Evolutionary conservation across 2,888 invertebrate genomes (phyloP), one percentile per base, ranked within the genome.

Genomic region (Diadegma fenestrale): DNA sequence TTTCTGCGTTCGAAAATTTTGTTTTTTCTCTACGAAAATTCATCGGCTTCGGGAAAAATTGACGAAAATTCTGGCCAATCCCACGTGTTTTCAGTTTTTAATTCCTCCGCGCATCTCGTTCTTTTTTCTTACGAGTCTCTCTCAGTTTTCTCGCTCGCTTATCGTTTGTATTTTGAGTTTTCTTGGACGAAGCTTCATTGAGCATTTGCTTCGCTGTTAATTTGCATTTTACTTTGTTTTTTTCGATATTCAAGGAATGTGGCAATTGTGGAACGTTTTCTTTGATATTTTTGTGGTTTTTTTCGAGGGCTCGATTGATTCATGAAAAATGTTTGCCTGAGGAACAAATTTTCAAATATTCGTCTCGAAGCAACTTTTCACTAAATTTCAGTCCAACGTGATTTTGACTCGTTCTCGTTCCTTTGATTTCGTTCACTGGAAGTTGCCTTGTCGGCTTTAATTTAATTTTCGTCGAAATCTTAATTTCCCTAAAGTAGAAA

Each of bases 201-300:
- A 84, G 76, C 80, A 80, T 76, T 61, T 76, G 76, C 84, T 76
- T 84, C 76, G 64, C 76, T 71, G 45, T 64, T 58, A 71, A 84
- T 54, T 73, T 19, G 26, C 6, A 54, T 43, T 66, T 54, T 26
- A n/a, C 12, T 22, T 26, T 43, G 6, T 72, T 51, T 26, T 64
- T 79, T 33, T 69, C 43, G 2, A n/a, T 33, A 48, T 69, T 8
- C 33, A 19, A 63, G 5, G 14, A 54, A 61, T 48, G 3, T 17
- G 17, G 17, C 26, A 17, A 26, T 17, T 8, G 45, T 68, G 45
- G 43, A 26, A 68, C 58, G 14, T 19, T 19, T 14, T 22, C 19
- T 22, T 19, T 43, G 26, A 58, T 58, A 14, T 58, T 58, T 58
- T 58, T 54, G 54, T 22, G 54, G 8, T 54, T 6, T 22, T 3